Conservation (phyloP, 2,888 invertebrate species). For the Exephanes ischioxanthus region DNA sequence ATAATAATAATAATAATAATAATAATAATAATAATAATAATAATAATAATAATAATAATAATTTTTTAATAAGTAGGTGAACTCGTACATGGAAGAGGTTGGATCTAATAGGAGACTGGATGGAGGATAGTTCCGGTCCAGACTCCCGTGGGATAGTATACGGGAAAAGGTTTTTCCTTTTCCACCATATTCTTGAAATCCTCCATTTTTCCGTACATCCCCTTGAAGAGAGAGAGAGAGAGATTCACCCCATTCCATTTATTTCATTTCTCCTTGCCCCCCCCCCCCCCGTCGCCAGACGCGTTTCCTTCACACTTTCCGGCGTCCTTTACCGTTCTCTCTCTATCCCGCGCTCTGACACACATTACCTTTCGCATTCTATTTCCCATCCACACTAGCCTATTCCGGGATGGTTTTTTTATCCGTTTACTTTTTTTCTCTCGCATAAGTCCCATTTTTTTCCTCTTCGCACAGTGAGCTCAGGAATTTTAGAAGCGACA, state of each 20-base stretch:
- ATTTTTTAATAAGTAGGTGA: neutral
- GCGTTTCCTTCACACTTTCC: slow-evolving; percentile 46
- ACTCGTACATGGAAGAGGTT: neutral
- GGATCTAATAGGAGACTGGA: neutral
- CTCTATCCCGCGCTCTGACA: neutral
- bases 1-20: no score
- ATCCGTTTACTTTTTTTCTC: neutral
- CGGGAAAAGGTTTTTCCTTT: neutral
- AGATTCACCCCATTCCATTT: slow-evolving; percentile 40
- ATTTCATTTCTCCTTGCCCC: slow-evolving; percentile 55
- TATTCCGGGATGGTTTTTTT: neutral
- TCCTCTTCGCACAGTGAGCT: neutral
- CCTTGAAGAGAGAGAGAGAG: neutral
- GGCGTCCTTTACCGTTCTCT: slow-evolving; percentile 5
- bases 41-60: no score
- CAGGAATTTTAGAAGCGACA: neutral
- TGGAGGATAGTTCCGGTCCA: neutral
- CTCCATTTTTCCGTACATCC: neutral
- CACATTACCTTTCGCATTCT: neutral
- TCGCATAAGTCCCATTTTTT: slow-evolving; percentile 7
- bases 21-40: no score
- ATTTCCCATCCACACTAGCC: slow-evolving; percentile 5
- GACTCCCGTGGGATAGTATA: neutral
- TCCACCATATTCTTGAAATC: neutral
- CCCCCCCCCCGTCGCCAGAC: neutral